Base-by-base conservation (phyloP, 2,113 vertebrate genomes). In the Serilophus lunatus region DNA sequence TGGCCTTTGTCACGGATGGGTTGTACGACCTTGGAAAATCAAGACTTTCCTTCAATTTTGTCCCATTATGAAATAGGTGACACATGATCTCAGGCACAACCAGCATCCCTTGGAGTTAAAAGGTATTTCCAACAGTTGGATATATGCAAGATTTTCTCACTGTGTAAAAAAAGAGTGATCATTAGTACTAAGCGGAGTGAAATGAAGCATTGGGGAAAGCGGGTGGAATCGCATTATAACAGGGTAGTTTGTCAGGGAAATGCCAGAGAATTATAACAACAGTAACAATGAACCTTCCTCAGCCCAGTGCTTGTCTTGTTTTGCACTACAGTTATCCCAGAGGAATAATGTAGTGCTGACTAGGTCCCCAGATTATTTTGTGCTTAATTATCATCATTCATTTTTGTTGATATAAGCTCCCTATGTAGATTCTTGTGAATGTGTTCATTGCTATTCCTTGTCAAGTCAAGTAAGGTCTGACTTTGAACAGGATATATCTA, bases 211-310 rank as follows among this genome's bases (percentile, higher is more conserved):
- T 0, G 0, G 4, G 70, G 71, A 63, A 83, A 75, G 51, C 2
- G 6, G 12, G 8, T 33, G 68, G 44, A 19, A 70, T 88, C 59
- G 74, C 8, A 4, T 74, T 90, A 54, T 8, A 59, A 16, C 18
- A 26, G 8, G 29, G 19, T 33, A 33, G 68, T 83, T 93, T 88
- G 54, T 80, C 63, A 70, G 66, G 51, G 64, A 90, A 92, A 64
- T 53, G 9, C 0, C 0, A 77, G 24, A 80, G 47, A 88, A 78
- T 82, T 87, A 13, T 7, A 35, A 15, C 50, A 81, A 54, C 33
- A 79, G 29, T 33, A 88, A 70, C 60, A 77, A 80, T 36, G 45
- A 79, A 50, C 50, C 36, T 79, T 78, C 61, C 49, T 72, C 56
- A 72, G 23, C 40, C 49, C 49, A 76, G 9, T 45, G 10, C 35